Evolutionary conservation across 1,140 invertebrate species (phyloP).

Genomic region (Pseudomyrmex dendroicus): DNA sequence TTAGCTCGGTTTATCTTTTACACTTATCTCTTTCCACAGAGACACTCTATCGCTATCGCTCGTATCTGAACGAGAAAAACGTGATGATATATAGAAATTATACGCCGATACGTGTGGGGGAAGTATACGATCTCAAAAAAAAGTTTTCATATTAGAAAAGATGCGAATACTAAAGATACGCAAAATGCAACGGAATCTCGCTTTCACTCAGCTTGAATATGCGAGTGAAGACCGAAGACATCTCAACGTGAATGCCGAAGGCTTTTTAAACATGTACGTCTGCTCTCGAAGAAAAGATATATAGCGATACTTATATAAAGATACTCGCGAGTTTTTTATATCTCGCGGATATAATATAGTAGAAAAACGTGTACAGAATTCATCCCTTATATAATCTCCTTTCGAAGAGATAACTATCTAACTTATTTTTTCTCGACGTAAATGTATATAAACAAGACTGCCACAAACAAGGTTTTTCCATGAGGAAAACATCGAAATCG

Average conservation of each 20-base stretch:
- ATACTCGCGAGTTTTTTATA: background rate
- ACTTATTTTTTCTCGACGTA: conserved; percentile 12
- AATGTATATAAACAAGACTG: background rate
- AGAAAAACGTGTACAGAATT: background rate
- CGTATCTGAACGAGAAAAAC: no score
- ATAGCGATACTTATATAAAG: no score
- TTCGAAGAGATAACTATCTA: background rate
- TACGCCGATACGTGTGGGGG: no score
- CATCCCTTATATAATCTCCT: background rate
- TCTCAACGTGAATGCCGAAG: background rate
- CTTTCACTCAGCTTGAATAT: conserved; percentile 15
- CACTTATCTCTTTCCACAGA: no score
- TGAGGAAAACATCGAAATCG: no score
- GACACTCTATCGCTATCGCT: no score
- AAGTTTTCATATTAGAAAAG: no score
- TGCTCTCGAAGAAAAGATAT: no score
- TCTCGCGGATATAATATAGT: background rate
- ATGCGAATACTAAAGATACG: background rate
- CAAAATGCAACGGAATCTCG: background rate
- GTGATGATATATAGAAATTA: no score
- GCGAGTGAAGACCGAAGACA: background rate
- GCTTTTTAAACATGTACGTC: background rate
- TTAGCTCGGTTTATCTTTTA: no score
- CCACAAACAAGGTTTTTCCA: background rate
- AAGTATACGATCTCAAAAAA: no score